A percentile compares a stretch with the other conserved stretches of the same genome.
These are phyloP conservation scores for Phrynocephalus forsythii DNA, from an alignment of 2,797 vertebrate genomes.

Conservation along the genomic window DNA sequence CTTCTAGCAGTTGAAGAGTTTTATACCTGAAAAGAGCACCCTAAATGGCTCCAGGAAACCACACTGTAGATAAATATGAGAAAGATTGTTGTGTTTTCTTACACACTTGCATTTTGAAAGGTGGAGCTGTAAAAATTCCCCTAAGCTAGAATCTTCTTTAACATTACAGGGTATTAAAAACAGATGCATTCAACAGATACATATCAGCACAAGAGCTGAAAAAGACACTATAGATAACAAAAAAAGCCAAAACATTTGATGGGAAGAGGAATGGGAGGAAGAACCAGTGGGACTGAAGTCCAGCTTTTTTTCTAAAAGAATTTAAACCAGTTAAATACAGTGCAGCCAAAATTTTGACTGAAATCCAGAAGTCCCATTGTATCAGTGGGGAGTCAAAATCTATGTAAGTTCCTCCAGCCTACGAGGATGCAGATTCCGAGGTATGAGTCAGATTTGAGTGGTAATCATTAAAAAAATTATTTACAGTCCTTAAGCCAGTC, in stretches of 20 bases:
- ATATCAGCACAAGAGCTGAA: not conserved
- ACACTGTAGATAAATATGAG: not conserved
- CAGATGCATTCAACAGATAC: not conserved
- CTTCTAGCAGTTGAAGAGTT: slow-evolving; percentile 4
- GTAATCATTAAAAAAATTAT: not conserved
- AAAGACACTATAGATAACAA: not conserved
- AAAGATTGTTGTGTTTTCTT: not conserved
- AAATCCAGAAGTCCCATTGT: too few relatives aligned
- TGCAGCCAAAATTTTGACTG: not conserved
- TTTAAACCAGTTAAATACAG: not conserved
- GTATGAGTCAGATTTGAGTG: not conserved
- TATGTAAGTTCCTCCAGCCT: too few relatives aligned
- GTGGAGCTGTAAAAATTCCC: not conserved
- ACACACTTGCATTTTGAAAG: not conserved
- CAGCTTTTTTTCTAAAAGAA: not conserved
- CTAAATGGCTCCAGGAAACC: not conserved
- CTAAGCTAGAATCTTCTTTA: not conserved
- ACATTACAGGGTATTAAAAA: not conserved
- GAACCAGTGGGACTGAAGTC: not conserved
- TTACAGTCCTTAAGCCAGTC: too few relatives aligned
- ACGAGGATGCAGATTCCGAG: too few relatives aligned
- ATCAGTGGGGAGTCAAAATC: too few relatives aligned
- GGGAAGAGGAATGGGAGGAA: not conserved
- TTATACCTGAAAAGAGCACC: not conserved
- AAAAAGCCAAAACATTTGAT: not conserved